Evolutionary conservation across 2,888 invertebrate species (phyloP).

Genomic region (Nomada flava): DNA sequence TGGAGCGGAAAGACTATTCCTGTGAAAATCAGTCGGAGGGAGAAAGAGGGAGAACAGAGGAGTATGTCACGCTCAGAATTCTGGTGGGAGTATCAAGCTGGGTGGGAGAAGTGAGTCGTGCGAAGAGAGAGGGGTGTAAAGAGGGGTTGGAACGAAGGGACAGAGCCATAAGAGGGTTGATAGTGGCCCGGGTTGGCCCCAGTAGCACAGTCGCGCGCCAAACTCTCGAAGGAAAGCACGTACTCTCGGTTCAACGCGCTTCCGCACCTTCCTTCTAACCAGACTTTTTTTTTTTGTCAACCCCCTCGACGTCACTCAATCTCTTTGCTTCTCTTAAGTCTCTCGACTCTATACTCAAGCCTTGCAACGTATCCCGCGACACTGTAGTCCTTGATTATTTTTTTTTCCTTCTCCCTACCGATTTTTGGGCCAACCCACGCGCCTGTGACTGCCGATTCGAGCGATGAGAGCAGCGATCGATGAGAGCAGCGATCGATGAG

Average conservation of each 20-base stretch:
- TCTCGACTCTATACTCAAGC: conserved; percentile 4
- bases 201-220: conserved; percentile 83
- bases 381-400: neutral
- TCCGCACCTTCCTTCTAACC: conserved; percentile 53
- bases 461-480: conserved; percentile 11
- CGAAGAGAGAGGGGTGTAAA: conserved; percentile 59
- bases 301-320: neutral
- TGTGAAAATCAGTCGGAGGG: conserved; percentile 19
- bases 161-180: conserved; percentile 81
- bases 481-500: conserved; percentile 4
- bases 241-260: conserved; percentile 68
- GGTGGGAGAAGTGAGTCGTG: conserved; percentile 51
- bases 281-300: conserved; percentile 5
- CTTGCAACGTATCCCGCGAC: neutral
- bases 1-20: conserved; percentile 47
- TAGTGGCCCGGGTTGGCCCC: conserved; percentile 81
- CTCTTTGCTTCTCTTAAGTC: conserved; percentile 4
- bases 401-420: neutral
- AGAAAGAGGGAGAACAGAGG: conserved; percentile 44
- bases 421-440: conserved; percentile 15
- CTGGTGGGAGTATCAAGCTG: conserved; percentile 58
- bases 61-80: conserved; percentile 62
- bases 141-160: conserved; percentile 75
- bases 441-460: conserved; percentile 44
- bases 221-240: conserved; percentile 80